phyloP scores from a whole-genome alignment of 1,140 invertebrate genomes.

The Periplaneta americana region DNA sequence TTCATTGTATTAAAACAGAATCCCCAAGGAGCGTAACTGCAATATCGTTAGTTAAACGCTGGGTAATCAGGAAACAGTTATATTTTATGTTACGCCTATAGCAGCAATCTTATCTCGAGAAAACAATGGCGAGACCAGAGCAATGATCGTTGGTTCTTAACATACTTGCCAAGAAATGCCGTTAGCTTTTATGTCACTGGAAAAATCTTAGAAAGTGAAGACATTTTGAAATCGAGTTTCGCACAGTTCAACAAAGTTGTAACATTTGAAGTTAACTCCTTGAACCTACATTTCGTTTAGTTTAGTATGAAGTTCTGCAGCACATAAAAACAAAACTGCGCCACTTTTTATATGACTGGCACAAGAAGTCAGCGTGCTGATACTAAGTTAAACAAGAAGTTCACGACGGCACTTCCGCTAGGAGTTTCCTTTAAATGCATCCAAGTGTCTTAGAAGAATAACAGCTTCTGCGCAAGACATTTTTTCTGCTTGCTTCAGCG shows the following conservation, averaged over 20 bases:
- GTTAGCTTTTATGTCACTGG: not conserved
- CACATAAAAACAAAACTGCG: not conserved
- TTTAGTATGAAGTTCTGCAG: not conserved
- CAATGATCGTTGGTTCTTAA: not conserved
- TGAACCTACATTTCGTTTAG: not conserved
- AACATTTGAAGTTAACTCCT: not conserved
- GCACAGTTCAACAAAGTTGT: not conserved
- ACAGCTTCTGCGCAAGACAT: no score
- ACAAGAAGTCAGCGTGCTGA: not conserved
- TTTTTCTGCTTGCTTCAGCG: no score
- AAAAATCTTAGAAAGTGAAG: not conserved
- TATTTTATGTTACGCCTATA: not conserved
- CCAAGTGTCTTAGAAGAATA: no score
- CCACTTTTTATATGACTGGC: not conserved
- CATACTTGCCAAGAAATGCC: not conserved
- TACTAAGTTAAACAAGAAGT: no score
- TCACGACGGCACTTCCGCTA: no score
- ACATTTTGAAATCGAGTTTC: not conserved
- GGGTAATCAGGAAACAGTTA: not conserved
- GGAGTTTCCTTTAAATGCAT: no score
- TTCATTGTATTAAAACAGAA: not conserved
- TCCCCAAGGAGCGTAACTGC: not conserved
- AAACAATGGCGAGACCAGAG: not conserved
- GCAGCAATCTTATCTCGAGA: not conserved
- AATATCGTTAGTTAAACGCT: not conserved